Evolutionary conservation across 1,140 invertebrate species (phyloP), one percentile per base, ranked within the genome.

Genomic region (Cotesia vestalis): DNA sequence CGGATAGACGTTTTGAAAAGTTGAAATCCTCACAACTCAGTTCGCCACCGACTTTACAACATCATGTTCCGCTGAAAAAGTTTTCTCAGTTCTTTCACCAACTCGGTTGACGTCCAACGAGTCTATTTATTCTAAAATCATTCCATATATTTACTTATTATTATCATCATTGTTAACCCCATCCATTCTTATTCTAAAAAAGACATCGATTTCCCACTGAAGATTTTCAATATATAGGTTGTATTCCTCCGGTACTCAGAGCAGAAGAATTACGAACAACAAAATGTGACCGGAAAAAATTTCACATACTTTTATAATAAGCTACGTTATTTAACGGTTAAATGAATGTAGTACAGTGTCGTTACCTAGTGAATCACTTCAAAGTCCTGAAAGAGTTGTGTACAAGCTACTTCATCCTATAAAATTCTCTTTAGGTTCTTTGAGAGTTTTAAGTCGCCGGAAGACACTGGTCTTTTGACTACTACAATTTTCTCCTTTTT

Each of bases 1-100:
- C 20, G 69, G 71, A 57, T 57, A 40, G 55, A 52, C 74, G 59
- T 78, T 77, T 78, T 71, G 71, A 73, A 78, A 79, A 78, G 76
- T 79, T 78, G 6, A 40, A 14, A 34, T 69, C 36, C 66, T 46
- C 1, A 52, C 66, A 14, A 55, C 51, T 57, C 52, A 20, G 51
- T 53, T 68, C 66, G 55, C 66, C 55, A 36, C 35, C 52, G 53
- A 68, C 66, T 68, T 57, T 53, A 35, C 55, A 68, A 68, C 66
- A 68, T 53, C 66, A 68, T 68, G 66, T 68, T 68, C 53, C 66
- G 35, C 34, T 35, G 57, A 68, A 68, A 68, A 46, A 46, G 40
- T 53, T 68, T 67, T 59, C 20, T 68, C 36, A 53, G 66, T 68
- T 20, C 17, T n/a, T 57, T n/a, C 53, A 12, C 3, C 4, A 14